Evolutionary conservation across 2,113 vertebrate species (phyloP), one percentile per base, ranked within the genome.

Genomic region (Hippolais icterina): DNA sequence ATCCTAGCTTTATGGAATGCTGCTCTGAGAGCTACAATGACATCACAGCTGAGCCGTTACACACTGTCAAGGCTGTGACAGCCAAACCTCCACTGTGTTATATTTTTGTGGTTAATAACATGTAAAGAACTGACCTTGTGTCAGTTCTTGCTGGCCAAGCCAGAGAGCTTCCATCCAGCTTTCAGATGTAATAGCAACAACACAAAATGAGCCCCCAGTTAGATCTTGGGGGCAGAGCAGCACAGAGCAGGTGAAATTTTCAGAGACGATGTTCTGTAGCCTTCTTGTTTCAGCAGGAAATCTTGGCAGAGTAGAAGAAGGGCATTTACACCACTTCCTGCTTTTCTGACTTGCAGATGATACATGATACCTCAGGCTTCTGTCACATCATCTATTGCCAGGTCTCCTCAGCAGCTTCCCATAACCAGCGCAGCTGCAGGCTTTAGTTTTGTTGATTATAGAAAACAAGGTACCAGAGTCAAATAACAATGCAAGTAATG

Each of bases 361-460:
- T 39, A 95, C 7, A 60, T 1, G 25, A 95, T 72, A 93, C 76
- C 85, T 89, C 84, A 76, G 61, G 87, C 52, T 92, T 50, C 68
- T 92, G 79, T 74, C 89, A 68, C 60, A 60, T 89, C 80, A 65
- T 77, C 89, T 83, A 44, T 5, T 87, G 91, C 92, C 89, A 93
- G 83, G 68, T 92, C 83, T 90, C 95, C 83, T 90, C 95, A 71
- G 76, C 80, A 93, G 91, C 91, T 92, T 95, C 86, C 64, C 65
- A 86, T 37, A 83, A 87, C 42, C 54, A 81, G 17, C 33, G 59
- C 72, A 92, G 64, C 76, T 83, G 64, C n/a, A 5, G 71, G 83
- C 65, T 70, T 76, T 35, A 68, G 60, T 57, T 87, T 87, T 60
- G 76, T 90, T 75, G 69, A 81, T 75, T 56, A 75, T 49, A 76